Evolutionary conservation across 2,797 vertebrate genomes (phyloP), one percentile per base, ranked within the genome.

Genomic region (Enteromius fasciolatus): DNA sequence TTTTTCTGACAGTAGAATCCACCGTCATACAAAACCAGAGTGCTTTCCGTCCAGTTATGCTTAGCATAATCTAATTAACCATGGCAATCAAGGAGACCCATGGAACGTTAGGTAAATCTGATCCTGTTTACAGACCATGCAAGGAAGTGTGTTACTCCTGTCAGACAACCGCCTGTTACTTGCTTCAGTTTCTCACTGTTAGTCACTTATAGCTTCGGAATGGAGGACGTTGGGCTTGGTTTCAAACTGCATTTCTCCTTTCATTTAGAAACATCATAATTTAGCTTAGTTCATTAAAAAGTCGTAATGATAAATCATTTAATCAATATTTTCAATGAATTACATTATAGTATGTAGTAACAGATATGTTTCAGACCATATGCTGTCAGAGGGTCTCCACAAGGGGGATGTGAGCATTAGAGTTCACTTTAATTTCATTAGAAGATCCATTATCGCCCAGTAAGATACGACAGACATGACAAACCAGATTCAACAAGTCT

Each of bases 41-140:
- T 41, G 20, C 31, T 25, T 52, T 48, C 33, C 25, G 18, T 82
- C 33, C 46, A 33, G 61, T 64, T 64, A 33, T 33, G n/a, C 15
- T 25, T 15, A 70, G 57, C 44, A 78, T 82, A 74, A 82, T 79
- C 41, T 25, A 75, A 63, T 82, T 68, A 78, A 25, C 54, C 46
- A 44, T 33, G 17, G 41, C 36, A 54, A 77, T 81, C 76, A 73
- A 73, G 66, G 36, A 15, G 46, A 31, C 15, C 11, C 48, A 8
- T 61, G 25, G 14, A 76, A 63, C 46, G 72, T 80, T 33, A 41
- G 25, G 20, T 63, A 10, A 57, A 72, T 69, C 63, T 66, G 68
- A 80, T 69, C 66, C 33, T 33, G 15, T 61, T 76, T 76, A 83
- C 44, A n/a, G 73, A 63, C 52, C 46, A 36, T 41, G 41, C 63